Conservation (phyloP, 2,113 vertebrate genomes). For the Aythya baeri region DNA sequence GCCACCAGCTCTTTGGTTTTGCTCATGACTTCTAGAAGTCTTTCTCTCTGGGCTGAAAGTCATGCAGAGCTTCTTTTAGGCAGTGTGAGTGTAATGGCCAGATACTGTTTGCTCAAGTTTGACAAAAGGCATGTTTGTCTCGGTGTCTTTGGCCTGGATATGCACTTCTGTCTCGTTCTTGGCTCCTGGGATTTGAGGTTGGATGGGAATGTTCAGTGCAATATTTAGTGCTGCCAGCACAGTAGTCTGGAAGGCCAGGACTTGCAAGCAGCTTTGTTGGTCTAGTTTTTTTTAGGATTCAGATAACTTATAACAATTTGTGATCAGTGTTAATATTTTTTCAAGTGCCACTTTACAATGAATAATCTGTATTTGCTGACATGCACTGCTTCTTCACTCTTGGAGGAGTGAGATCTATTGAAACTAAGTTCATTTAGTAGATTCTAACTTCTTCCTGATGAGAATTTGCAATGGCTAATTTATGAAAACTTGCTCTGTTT, state of each 20-base stretch:
- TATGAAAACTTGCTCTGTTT: conserved; percentile 52
- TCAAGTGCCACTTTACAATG: not conserved
- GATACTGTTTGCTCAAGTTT: not conserved
- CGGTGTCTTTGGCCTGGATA: not conserved
- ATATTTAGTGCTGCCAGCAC: conserved; percentile 1
- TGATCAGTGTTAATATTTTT: not conserved
- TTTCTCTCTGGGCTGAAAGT: not conserved
- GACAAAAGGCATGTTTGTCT: conserved; percentile 5
- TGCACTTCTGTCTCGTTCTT: conserved; percentile 17
- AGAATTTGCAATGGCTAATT: conserved; percentile 4
- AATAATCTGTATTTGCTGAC: not conserved
- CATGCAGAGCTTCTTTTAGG: not conserved
- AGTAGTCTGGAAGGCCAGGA: not conserved
- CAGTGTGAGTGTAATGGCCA: not conserved
- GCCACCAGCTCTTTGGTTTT: not conserved
- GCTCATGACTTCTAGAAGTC: not conserved
- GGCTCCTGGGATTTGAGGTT: conserved; percentile 25
- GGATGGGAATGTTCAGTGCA: not conserved
- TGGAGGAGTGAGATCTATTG: not conserved
- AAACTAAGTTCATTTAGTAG: not conserved
- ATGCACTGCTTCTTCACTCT: not conserved
- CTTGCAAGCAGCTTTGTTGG: not conserved
- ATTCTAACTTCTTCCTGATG: not conserved
- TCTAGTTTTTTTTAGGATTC: not conserved
- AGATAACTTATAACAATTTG: not conserved